These are phyloP conservation scores for Idaea straminata DNA, from an alignment of 2,888 invertebrate species.

Conservation along the genomic window DNA sequence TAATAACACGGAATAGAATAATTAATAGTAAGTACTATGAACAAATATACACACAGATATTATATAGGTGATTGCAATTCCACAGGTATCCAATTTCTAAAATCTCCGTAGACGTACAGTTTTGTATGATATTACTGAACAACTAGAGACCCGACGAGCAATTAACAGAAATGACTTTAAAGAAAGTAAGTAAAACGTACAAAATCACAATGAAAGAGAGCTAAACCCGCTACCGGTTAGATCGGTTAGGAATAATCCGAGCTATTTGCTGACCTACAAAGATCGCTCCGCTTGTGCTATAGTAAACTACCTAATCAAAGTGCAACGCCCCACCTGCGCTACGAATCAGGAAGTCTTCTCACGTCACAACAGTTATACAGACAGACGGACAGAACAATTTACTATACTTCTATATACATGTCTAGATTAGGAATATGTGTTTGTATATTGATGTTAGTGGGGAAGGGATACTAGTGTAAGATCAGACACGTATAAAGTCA, in stretches of 20 bases:
- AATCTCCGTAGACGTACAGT: no score
- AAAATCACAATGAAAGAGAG: not conserved
- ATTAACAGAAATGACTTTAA: no score
- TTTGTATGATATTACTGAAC: no score
- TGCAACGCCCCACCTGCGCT: slow-evolving; percentile 61
- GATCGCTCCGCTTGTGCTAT: slow-evolving; percentile 37
- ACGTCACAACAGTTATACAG: slow-evolving; percentile 54
- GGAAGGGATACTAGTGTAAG: no score
- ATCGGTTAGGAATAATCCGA: not conserved
- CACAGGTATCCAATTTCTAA: no score
- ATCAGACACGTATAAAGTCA: no score
- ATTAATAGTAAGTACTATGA: no score
- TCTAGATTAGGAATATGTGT: not conserved
- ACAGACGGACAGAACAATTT: slow-evolving; percentile 33
- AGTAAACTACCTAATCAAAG: slow-evolving; percentile 20
- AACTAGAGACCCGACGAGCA: no score
- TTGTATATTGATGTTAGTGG: slow-evolving; percentile 2
- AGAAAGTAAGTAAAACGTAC: no score
- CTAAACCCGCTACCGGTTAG: not conserved
- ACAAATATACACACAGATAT: no score
- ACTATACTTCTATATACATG: slow-evolving; percentile 13
- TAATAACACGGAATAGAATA: no score
- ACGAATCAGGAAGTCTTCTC: slow-evolving; percentile 64
- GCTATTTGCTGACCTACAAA: slow-evolving; percentile 6
- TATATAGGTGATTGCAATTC: no score